Conservation (phyloP, 2,113 vertebrate species). For the Craseonycteris thonglongyai region DNA sequence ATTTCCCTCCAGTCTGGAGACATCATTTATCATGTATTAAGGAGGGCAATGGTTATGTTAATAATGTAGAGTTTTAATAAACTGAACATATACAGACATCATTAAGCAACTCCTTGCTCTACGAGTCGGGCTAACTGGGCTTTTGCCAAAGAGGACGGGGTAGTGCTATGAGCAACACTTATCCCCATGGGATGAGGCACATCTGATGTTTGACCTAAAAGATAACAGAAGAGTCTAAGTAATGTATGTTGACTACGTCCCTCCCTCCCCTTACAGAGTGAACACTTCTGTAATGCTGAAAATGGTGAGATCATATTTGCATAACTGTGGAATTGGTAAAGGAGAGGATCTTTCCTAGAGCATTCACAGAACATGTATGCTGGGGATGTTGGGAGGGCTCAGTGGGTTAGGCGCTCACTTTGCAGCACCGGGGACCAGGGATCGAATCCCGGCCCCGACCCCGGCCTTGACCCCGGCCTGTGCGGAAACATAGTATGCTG, state of each 20-base stretch:
- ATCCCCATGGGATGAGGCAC: not conserved
- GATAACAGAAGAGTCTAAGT: not conserved
- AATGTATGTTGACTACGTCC: not conserved
- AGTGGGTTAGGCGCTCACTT: too few species aligned
- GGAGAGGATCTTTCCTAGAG: not conserved
- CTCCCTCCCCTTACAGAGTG: not conserved
- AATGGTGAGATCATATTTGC: not conserved
- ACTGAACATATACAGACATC: constrained; percentile 34
- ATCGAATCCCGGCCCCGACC: too few species aligned
- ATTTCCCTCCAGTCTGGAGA: not conserved
- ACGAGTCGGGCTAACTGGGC: not conserved
- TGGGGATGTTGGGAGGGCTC: too few species aligned
- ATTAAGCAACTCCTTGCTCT: not conserved
- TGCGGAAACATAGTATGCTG: too few species aligned
- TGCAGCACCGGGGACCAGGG: too few species aligned
- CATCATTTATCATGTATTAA: constrained; percentile 13
- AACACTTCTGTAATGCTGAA: not conserved
- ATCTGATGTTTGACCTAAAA: not conserved
- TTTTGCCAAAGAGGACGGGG: not conserved
- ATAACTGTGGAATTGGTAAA: not conserved
- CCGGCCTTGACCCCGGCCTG: too few species aligned
- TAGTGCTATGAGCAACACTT: not conserved
- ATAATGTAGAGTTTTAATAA: constrained; percentile 32
- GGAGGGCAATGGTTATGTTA: constrained; percentile 8
- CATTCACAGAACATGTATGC: not conserved